Base-by-base conservation (phyloP, 1,140 invertebrate genomes). In the Brachionus calyciflorus region DNA sequence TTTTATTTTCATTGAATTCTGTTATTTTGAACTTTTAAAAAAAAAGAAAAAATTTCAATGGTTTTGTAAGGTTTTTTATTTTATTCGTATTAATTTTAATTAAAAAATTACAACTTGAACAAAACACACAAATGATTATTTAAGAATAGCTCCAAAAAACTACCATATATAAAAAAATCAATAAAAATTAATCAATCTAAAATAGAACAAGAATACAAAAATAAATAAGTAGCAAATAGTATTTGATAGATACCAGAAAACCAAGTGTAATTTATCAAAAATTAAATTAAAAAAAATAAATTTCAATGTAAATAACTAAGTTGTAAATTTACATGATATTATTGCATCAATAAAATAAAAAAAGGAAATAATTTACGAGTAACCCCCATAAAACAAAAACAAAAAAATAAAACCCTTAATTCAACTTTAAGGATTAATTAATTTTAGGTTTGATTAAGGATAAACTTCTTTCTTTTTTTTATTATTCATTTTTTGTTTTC, bases 401-500 rank as follows among this genome's bases (percentile, higher is more conserved):
- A n/a, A n/a, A n/a, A n/a, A n/a, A n/a, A n/a, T n/a, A n/a, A n/a
- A n/a, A n/a, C n/a, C n/a, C n/a, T n/a, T n/a, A n/a, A n/a, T n/a
- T n/a, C n/a, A n/a, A n/a, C n/a, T n/a, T n/a, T n/a, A 55, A 55
- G 19, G 55, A 60, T 60, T 60, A 33, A 33, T 21, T 60, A 60
- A 60, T 60, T 60, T 60, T 7, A n/a, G 14, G 53, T 55, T 55
- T 60, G 55, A 60, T 60, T 60, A 60, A 60, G 55, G 55, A 60
- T 60, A 60, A 60, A 60, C 33, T 55, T 55, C 33, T 12, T n/a
- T n/a, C n/a, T n/a, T n/a, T n/a, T n/a, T n/a, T n/a, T n/a, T n/a
- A n/a, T n/a, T n/a, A n/a, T n/a, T n/a, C n/a, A n/a, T n/a, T n/a
- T n/a, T n/a, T 9, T 9, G 33, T 37, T 5, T 37, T 37, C 33